A percentile compares a stretch with the other conserved stretches of the same genome.
These are phyloP conservation scores for Chouioia cunea DNA, from an alignment of 2,888 invertebrate species.

Conservation along the genomic window DNA sequence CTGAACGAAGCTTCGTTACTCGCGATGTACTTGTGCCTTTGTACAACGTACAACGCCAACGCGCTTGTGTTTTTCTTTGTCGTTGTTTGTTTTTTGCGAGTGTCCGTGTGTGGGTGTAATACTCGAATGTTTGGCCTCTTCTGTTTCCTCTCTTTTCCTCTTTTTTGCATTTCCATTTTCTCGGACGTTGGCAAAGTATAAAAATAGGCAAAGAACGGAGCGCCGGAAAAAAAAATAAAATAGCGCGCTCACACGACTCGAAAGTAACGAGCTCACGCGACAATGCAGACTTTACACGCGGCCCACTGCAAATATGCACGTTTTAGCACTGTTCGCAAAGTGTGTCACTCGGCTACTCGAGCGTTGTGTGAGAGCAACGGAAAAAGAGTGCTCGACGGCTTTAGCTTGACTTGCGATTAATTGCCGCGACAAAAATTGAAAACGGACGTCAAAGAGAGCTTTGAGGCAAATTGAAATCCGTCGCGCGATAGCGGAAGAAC, in stretches of 20 bases:
- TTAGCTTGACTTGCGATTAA: no score
- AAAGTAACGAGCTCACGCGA: slow-evolving; percentile 31
- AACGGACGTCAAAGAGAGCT: no score
- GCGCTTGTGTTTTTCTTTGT: background rate
- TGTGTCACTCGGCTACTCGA: no score
- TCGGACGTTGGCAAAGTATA: no score
- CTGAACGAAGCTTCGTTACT: slow-evolving; percentile 30
- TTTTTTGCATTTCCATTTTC: slow-evolving; percentile 7
- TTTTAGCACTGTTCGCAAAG: no score
- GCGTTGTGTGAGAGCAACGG: no score
- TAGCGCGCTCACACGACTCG: background rate
- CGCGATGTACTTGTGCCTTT: slow-evolving; percentile 28
- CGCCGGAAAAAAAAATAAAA: slow-evolving; percentile 2
- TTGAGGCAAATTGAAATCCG: no score
- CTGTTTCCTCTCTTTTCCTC: background rate
- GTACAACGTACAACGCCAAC: slow-evolving; percentile 34
- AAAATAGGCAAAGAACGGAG: background rate
- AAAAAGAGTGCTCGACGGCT: no score
- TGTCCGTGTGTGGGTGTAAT: slow-evolving; percentile 8
- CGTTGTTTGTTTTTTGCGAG: background rate
- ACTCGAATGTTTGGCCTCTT: slow-evolving; percentile 16
- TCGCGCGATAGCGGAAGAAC: no score
- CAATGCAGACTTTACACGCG: slow-evolving; percentile 1
- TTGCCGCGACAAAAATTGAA: no score
- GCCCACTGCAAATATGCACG: no score